Evolutionary conservation across 1,140 invertebrate genomes (phyloP), one percentile per base, ranked within the genome.

Genomic region (Phenacoccus solenopsis): DNA sequence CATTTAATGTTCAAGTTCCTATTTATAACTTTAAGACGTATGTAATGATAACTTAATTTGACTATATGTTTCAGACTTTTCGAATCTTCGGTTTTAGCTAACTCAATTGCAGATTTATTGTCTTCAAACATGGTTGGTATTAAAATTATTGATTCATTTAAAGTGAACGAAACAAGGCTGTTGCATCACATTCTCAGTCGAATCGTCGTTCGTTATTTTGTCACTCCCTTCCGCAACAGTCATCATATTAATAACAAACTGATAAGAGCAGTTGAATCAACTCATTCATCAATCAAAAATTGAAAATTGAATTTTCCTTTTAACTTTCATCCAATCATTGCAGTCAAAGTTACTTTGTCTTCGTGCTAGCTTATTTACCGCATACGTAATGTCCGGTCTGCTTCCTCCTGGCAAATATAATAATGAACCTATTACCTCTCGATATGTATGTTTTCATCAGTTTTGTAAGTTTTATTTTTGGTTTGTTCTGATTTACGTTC

Each of bases 311-410:
- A 73, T 70, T 56, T 72, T 72, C 35, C 69, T 64, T 70, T 72
- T 73, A 21, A 74, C 69, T 21, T 30, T 57, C 7, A 28, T 12
- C 25, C 68, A 21, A 32, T 71, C 70, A 20, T 69, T 32, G 1
- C 32, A 13, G 4, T 25, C 13, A 13, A 38, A 68, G 22, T 73
- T 73, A 20, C 67, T 68, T 9, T 70, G 13, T 27, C 64, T 57
- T 69, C 74, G 69, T 24, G 70, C 73, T 12, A 75, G 56, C 20
- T 69, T 49, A 28, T 71, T 74, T 0, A 80, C 77, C 16, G 76
- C 73, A 70, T 72, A 79, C 1, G 74, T 67, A 13, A 80, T 72
- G 70, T 80, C 79, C 22, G 77, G 78, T 24, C 78, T 49, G 0
- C 78, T 76, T 7, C 68, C 69, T 24, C 73, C 64, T 28, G 77